phyloP scores from a whole-genome alignment of 2,888 invertebrate species.

The Willowsia nigromaculata region DNA sequence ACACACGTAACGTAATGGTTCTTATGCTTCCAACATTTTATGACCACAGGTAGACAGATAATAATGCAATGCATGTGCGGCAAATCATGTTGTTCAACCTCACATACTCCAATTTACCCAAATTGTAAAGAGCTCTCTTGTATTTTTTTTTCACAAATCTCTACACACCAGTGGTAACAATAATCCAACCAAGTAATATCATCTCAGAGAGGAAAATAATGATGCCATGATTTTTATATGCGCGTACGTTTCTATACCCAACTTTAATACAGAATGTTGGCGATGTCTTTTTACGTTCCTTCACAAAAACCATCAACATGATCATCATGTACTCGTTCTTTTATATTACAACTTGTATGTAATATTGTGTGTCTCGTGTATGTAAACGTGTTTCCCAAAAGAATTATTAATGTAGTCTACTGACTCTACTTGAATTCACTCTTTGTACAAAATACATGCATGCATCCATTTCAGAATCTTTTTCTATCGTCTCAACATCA shows the following conservation, averaged over 20 bases:
- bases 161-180: too few species aligned
- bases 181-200: too few species aligned
- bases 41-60: too few species aligned
- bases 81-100: too few species aligned
- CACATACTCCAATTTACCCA: too few species aligned
- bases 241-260: too few species aligned
- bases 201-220: neutral
- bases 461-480: neutral
- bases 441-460: neutral
- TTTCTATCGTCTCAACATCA: neutral
- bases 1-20: neutral
- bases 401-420: neutral
- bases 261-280: neutral
- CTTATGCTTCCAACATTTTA: too few species aligned
- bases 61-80: too few species aligned
- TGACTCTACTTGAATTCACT: neutral
- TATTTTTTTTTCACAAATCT: too few species aligned
- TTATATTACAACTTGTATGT: too few species aligned
- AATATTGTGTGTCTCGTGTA: neutral
- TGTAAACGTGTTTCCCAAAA: neutral
- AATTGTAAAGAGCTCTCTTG: too few species aligned
- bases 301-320: neutral
- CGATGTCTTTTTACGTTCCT: neutral
- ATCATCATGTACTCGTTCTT: neutral
- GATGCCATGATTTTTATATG: neutral